A percentile compares a stretch with the other conserved stretches of the same genome.
Conservation (phyloP, 1,140 invertebrate species). For the Listronotus bonariensis region DNA sequence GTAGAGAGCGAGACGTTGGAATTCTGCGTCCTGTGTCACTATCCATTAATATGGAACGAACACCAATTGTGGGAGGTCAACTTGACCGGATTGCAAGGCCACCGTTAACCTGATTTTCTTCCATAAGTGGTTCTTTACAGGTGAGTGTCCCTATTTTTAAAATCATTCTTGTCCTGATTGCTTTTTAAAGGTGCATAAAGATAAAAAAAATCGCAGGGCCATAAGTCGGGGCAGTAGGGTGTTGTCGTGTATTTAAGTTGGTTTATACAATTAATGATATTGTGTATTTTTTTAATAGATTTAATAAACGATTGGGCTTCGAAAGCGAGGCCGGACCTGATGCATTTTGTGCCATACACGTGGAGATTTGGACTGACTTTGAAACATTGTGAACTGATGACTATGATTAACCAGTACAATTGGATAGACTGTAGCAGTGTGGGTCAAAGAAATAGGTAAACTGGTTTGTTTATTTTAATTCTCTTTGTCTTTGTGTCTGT, state of each 20-base stretch:
- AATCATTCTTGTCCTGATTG: too few relatives aligned
- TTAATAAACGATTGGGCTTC: constrained; percentile 96
- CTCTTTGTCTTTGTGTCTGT: background rate
- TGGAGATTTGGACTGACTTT: constrained; percentile 90
- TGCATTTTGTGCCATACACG: constrained; percentile 96
- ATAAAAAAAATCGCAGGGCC: too few relatives aligned
- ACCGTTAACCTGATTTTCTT: constrained; percentile 89
- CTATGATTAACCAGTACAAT: constrained; percentile 95
- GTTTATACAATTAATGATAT: too few relatives aligned
- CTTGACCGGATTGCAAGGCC: constrained; percentile 91
- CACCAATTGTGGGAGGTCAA: constrained; percentile 91
- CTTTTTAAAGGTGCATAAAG: too few relatives aligned
- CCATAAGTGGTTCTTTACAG: constrained; percentile 94
- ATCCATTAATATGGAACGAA: constrained; percentile 92
- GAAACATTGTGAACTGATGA: constrained; percentile 95
- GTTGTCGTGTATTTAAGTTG: too few relatives aligned
- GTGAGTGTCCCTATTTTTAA: too few relatives aligned
- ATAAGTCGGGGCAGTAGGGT: too few relatives aligned
- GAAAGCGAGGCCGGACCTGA: constrained; percentile 86
- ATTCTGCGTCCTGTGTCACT: constrained; percentile 84
- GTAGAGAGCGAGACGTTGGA: constrained; percentile 94
- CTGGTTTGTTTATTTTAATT: background rate
- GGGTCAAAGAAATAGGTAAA: constrained; percentile 64
- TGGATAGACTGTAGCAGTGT: constrained; percentile 98
- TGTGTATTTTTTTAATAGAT: constrained; percentile 60